Evolutionary conservation across 2,113 vertebrate species (phyloP).

Genomic region (Prunella fulvescens): DNA sequence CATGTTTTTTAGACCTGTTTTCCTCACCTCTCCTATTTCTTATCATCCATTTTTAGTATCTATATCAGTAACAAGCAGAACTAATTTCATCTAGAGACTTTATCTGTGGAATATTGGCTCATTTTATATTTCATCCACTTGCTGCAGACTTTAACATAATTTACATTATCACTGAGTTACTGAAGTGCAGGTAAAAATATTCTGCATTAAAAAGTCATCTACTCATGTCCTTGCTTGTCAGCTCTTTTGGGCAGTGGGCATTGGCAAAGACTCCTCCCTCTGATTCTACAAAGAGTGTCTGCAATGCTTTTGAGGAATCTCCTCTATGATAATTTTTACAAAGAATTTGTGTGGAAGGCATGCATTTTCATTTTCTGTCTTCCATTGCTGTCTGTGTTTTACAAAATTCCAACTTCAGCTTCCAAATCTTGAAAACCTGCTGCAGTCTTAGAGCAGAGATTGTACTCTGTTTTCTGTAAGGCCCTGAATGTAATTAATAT

Average conservation of each 20-base stretch:
- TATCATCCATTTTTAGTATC: background rate
- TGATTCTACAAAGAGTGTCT: background rate
- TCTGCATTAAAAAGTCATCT: background rate
- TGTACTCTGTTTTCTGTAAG: background rate
- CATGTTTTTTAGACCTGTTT: background rate
- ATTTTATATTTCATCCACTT: background rate
- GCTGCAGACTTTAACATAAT: background rate
- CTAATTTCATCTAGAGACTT: background rate
- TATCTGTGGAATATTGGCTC: background rate
- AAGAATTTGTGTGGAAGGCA: background rate
- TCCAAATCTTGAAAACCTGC: background rate
- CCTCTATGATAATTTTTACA: background rate
- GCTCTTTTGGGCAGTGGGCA: background rate
- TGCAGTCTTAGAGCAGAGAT: background rate
- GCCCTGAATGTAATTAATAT: background rate
- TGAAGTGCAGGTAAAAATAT: background rate
- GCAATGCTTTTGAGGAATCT: background rate
- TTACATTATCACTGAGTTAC: background rate
- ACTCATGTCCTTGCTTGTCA: background rate
- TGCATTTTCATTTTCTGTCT: background rate
- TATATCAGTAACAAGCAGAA: background rate
- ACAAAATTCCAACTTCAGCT: background rate
- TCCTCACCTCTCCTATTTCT: background rate
- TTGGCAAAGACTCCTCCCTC: background rate
- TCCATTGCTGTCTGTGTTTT: background rate